These are phyloP conservation scores for Spatulosminthurus flaviceps DNA, from an alignment of 2,888 invertebrate species.

Conservation along the genomic window DNA sequence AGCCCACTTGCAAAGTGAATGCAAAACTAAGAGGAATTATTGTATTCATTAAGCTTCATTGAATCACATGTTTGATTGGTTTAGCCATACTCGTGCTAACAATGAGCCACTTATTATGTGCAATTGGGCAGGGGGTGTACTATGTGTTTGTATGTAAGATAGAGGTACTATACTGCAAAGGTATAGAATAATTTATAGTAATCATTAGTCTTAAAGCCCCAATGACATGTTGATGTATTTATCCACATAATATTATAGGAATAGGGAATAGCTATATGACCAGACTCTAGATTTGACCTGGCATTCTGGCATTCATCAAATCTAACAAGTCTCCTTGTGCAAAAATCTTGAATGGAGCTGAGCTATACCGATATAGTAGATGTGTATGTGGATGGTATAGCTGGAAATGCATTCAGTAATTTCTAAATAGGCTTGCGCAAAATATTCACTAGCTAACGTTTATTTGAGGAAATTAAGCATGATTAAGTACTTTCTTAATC, in stretches of 20 bases:
- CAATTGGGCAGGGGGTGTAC: too few relatives aligned
- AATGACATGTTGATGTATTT: too few relatives aligned
- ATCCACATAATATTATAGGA: too few relatives aligned
- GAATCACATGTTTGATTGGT: neutral
- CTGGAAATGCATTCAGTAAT: neutral
- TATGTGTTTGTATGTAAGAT: too few relatives aligned
- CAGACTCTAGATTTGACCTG: conserved; percentile 1
- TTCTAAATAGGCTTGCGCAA: neutral
- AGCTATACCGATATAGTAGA: neutral
- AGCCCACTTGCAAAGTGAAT: neutral
- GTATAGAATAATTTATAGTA: too few relatives aligned
- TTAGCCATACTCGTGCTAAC: neutral
- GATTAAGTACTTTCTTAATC: conserved; percentile 11
- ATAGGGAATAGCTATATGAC: neutral
- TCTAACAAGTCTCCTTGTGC: neutral
- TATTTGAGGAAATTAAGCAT: conserved; percentile 4
- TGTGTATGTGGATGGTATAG: too few relatives aligned
- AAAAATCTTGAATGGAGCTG: neutral
- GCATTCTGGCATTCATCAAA: neutral
- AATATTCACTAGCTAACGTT: neutral
- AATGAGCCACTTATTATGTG: neutral
- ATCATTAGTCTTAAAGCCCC: too few relatives aligned
- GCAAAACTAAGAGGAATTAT: neutral
- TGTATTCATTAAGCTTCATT: conserved; percentile 13
- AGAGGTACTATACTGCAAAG: too few relatives aligned